Evolutionary conservation across 2,888 invertebrate species (phyloP).

Genomic region (Stenoptilia bipunctidactyla): DNA sequence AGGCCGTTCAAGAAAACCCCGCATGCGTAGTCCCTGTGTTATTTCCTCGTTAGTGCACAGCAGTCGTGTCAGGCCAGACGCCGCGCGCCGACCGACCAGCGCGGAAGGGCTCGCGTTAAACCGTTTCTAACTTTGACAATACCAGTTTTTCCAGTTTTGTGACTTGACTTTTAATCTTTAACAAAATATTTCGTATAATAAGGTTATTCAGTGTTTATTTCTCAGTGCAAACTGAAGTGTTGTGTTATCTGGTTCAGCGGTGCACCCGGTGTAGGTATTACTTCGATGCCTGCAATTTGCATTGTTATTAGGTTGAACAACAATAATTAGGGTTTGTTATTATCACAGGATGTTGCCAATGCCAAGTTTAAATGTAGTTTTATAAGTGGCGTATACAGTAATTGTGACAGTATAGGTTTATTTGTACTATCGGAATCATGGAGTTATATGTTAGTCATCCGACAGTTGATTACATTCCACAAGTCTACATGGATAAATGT

Average conservation of each 20-base stretch:
- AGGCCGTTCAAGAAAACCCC: constrained; percentile 40
- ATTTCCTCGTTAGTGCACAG: constrained; percentile 18
- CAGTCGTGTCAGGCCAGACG: constrained; percentile 20
- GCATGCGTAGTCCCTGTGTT: constrained; percentile 48
- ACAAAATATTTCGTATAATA: constrained; percentile 1
- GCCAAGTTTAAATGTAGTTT: constrained; percentile 29
- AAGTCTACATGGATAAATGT: too few species aligned
- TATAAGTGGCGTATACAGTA: background rate
- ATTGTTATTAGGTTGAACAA: constrained; percentile 34
- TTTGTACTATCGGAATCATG: background rate
- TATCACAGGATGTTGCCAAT: constrained; percentile 36
- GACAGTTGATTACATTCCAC: too few species aligned
- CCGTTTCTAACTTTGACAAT: constrained; percentile 6
- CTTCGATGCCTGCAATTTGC: constrained; percentile 20
- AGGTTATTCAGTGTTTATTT: constrained; percentile 8
- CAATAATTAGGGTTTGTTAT: constrained; percentile 26
- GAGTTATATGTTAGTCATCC: background rate
- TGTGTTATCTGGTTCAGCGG: constrained; percentile 5
- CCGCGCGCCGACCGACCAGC: constrained; percentile 39
- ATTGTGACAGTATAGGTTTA: background rate
- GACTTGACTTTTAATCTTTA: background rate
- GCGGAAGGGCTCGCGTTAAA: constrained; percentile 40
- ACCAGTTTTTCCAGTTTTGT: background rate
- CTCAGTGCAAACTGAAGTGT: constrained; percentile 6
- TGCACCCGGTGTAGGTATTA: constrained; percentile 9